phyloP scores from a whole-genome alignment of 2,888 invertebrate species.

The Nipponacmea schrenckii region DNA sequence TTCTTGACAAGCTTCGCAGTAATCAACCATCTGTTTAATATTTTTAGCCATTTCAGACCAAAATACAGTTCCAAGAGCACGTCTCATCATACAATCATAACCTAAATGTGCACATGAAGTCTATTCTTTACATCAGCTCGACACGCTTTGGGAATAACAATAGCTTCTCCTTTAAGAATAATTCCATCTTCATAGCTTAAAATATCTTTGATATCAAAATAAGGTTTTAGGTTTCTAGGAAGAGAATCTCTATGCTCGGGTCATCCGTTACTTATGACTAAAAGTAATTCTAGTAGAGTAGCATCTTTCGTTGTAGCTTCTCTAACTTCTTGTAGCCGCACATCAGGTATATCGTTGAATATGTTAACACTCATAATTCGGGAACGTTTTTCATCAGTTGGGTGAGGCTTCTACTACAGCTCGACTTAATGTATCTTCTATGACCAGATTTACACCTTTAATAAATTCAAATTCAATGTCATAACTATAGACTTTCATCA shows the following conservation, averaged over 20 bases:
- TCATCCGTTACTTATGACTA: constrained; percentile 24
- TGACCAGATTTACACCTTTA: constrained; percentile 27
- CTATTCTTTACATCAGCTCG: constrained; percentile 9
- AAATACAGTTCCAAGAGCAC: constrained; percentile 22
- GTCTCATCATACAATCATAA: constrained; percentile 14
- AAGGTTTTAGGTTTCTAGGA: constrained; percentile 1
- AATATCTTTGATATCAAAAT: constrained; percentile 22
- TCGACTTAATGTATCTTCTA: constrained; percentile 32
- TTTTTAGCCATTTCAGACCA: constrained; percentile 34
- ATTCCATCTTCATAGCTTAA: constrained; percentile 14
- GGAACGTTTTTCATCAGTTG: too few species aligned
- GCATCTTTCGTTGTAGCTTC: constrained; percentile 14
- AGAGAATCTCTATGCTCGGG: constrained; percentile 17
- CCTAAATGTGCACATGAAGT: constrained; percentile 16
- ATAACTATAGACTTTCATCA: constrained; percentile 30
- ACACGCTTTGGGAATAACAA: constrained; percentile 15
- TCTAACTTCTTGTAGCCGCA: too few species aligned
- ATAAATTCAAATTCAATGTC: constrained; percentile 24
- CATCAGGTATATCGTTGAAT: too few species aligned
- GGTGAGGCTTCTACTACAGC: neutral
- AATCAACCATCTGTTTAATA: constrained; percentile 29
- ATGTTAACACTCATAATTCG: too few species aligned
- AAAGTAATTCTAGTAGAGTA: constrained; percentile 11
- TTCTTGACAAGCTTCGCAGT: constrained; percentile 29
- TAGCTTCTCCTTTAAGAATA: constrained; percentile 4